Evolutionary conservation across 2,888 invertebrate genomes (phyloP).

Genomic region (Mythimna impura): DNA sequence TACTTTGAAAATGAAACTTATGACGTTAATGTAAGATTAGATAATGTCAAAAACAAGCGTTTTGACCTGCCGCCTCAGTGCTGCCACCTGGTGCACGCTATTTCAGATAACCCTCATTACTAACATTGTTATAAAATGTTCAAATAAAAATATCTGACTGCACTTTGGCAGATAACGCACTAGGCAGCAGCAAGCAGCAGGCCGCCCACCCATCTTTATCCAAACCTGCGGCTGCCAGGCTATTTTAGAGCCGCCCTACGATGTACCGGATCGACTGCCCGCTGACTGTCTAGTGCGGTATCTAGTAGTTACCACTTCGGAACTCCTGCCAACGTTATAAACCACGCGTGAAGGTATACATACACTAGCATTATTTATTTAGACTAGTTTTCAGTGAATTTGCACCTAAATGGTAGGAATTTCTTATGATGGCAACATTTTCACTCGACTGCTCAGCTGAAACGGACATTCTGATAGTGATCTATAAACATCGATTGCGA

Average conservation of each 20-base stretch:
- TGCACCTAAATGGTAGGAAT: constrained; percentile 54
- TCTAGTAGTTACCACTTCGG: constrained; percentile 61
- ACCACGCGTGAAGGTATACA: constrained; percentile 61
- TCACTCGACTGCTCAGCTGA: constrained; percentile 42
- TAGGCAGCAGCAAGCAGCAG: constrained; percentile 62
- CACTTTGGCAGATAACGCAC: constrained; percentile 62
- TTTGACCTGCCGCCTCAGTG: background rate
- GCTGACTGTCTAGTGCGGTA: constrained; percentile 61
- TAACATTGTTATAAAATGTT: constrained; percentile 51
- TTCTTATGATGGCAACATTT: constrained; percentile 55
- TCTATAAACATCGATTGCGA: constrained; percentile 47
- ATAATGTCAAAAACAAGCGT: background rate
- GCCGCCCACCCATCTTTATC: constrained; percentile 60
- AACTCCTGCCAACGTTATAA: constrained; percentile 60
- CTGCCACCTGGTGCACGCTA: background rate
- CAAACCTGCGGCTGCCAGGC: constrained; percentile 62
- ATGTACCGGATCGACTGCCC: constrained; percentile 56
- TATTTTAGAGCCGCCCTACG: constrained; percentile 58
- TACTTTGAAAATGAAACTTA: background rate
- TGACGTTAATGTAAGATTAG: background rate
- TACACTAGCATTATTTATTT: constrained; percentile 59
- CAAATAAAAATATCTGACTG: constrained; percentile 62
- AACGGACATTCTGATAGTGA: constrained; percentile 44
- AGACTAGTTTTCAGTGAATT: constrained; percentile 62
- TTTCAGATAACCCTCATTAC: constrained; percentile 14